These are phyloP conservation scores for Ichneumoninae sp. DNA, from an alignment of 2,888 invertebrate genomes.

Conservation along the genomic window DNA sequence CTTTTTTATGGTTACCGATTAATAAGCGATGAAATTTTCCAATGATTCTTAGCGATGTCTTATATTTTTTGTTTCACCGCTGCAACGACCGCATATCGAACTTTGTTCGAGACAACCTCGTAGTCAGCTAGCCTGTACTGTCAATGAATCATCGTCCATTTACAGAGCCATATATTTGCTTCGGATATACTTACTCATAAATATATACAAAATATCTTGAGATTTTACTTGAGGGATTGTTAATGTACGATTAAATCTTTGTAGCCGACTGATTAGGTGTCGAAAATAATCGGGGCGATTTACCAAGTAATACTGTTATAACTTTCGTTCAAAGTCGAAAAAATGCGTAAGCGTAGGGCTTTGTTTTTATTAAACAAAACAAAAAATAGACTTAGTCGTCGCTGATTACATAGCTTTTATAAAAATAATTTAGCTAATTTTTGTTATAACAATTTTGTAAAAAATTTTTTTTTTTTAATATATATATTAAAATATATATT, in stretches of 20 bases:
- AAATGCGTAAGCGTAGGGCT: too few species aligned
- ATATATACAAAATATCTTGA: slow-evolving; percentile 1
- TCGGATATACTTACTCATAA: background rate
- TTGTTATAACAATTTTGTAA: too few species aligned
- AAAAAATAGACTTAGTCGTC: too few species aligned
- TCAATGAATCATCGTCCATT: slow-evolving; percentile 59
- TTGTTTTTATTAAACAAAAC: too few species aligned
- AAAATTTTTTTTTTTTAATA: too few species aligned
- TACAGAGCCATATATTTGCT: slow-evolving; percentile 33
- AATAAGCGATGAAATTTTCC: background rate
- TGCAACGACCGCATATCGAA: slow-evolving; percentile 28
- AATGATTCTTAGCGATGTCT: background rate
- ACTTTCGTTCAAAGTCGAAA: too few species aligned
- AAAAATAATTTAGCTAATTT: too few species aligned
- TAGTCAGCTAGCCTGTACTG: slow-evolving; percentile 1
- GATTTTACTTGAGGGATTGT: background rate
- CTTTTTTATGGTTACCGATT: background rate
- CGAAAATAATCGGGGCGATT: too few species aligned
- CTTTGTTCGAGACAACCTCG: slow-evolving; percentile 39
- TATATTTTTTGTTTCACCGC: background rate
- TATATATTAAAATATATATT: too few species aligned
- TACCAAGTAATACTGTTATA: too few species aligned
- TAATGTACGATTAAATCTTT: background rate
- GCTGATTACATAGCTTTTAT: too few species aligned
- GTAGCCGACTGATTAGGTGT: too few species aligned